These are phyloP conservation scores for Xylota segnis DNA, from an alignment of 2,888 invertebrate genomes.

Conservation along the genomic window DNA sequence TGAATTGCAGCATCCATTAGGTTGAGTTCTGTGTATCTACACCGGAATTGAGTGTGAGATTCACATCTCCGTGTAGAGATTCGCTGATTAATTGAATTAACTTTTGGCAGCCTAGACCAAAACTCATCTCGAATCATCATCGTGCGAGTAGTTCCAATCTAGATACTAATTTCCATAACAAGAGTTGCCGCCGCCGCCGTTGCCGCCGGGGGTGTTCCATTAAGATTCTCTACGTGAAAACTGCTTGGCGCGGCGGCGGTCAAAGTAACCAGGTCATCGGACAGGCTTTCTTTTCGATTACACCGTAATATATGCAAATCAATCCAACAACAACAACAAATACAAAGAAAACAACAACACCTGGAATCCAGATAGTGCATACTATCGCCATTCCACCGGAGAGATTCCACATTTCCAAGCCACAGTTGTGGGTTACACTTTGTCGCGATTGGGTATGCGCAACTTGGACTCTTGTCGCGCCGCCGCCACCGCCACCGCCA, in stretches of 20 bases:
- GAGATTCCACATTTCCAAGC: constrained; percentile 6
- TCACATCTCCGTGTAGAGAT: not conserved
- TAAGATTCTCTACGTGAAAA: not conserved
- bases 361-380: constrained; percentile 6
- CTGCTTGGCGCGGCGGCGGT: not conserved
- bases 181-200: not conserved
- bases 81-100: not conserved
- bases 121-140: too few species aligned
- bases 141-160: not conserved
- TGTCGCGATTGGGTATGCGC: constrained; percentile 40
- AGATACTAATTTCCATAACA: not conserved
- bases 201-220: constrained; percentile 4
- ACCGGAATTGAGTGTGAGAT: not conserved
- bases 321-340: not conserved
- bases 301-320: not conserved
- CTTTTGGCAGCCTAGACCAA: not conserved
- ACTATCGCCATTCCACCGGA: not conserved
- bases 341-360: constrained; percentile 1
- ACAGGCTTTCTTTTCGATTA: constrained; percentile 1
- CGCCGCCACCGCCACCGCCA: not conserved
- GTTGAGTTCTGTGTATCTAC: not conserved
- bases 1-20: too few species aligned
- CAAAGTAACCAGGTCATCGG: constrained; percentile 5
- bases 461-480: not conserved
- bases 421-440: constrained; percentile 43